phyloP scores from a whole-genome alignment of 1,140 invertebrate genomes.

The Acromyrmex echinatior region DNA sequence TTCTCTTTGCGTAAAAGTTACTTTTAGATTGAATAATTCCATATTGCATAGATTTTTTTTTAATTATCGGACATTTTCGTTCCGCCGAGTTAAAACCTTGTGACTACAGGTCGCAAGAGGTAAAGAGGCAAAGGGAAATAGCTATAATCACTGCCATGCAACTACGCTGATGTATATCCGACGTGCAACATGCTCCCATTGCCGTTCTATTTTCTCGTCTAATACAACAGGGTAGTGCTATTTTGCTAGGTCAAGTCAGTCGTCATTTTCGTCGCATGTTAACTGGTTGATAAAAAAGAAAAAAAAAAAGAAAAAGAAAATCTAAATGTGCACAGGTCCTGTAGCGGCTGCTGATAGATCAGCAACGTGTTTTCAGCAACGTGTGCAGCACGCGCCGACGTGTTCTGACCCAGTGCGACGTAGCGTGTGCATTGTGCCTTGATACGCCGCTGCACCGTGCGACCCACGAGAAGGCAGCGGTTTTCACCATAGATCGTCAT shows the following conservation, averaged over 20 bases:
- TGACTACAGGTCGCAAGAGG: neutral
- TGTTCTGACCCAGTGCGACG: slow-evolving; percentile 10
- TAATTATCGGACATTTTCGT: slow-evolving; percentile 35
- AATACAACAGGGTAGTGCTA: slow-evolving; percentile 36
- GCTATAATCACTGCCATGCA: slow-evolving; percentile 27
- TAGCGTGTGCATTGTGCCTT: slow-evolving; percentile 16
- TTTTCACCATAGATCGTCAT: slow-evolving; percentile 72
- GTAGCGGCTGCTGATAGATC: slow-evolving; percentile 40
- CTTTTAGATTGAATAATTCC: neutral
- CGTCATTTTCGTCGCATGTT: slow-evolving; percentile 23
- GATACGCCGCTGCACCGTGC: slow-evolving; percentile 26
- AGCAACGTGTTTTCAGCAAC: slow-evolving; percentile 23
- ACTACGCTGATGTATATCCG: slow-evolving; percentile 36
- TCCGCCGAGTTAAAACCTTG: slow-evolving; percentile 24
- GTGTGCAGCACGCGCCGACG: slow-evolving; percentile 31
- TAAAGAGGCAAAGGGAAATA: neutral
- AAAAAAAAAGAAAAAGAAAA: neutral
- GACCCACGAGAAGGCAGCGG: slow-evolving; percentile 52
- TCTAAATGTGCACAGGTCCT: neutral
- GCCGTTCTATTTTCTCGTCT: slow-evolving; percentile 47
- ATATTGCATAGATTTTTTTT: slow-evolving; percentile 17
- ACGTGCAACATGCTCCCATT: slow-evolving; percentile 15
- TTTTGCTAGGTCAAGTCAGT: slow-evolving; percentile 1
- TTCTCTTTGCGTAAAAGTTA: neutral
- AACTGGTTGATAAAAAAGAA: slow-evolving; percentile 19